Conservation (phyloP, 2,888 invertebrate species). For the Nemurella pictetii region DNA sequence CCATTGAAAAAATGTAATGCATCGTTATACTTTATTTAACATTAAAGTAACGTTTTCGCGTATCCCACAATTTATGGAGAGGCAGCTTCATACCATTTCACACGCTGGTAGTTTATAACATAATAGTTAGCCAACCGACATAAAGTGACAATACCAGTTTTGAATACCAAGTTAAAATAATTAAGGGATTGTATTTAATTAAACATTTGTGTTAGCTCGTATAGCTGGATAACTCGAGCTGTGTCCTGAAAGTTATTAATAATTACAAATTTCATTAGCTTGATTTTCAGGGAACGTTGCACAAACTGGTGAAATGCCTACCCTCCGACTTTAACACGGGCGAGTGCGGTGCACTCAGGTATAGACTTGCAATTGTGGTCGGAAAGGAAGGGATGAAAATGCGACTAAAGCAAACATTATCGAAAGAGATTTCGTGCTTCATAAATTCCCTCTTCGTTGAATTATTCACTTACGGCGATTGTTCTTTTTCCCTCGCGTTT, state of each 20-base stretch:
- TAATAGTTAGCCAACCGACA: no score
- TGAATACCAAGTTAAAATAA: neutral
- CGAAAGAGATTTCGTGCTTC: neutral
- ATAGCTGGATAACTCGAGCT: neutral
- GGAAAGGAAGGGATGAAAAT: neutral
- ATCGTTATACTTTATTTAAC: no score
- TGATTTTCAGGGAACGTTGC: neutral
- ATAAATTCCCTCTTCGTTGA: neutral
- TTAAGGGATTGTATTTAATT: neutral
- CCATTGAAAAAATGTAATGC: no score
- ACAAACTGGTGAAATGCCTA: neutral
- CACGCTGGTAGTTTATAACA: no score
- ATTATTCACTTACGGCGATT: neutral
- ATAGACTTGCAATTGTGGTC: neutral
- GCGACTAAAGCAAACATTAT: neutral
- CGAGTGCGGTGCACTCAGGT: no score
- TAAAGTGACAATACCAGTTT: no score
- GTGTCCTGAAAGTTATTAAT: neutral
- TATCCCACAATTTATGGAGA: no score
- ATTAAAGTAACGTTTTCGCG: no score
- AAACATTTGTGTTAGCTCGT: neutral
- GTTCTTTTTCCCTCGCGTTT: neutral
- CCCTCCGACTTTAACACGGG: no score
- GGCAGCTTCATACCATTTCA: no score
- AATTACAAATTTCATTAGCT: neutral